A percentile compares a stretch with the other conserved stretches of the same genome.
These are phyloP conservation scores for Nothoprocta pentlandii DNA, from an alignment of 2,113 vertebrate genomes.

Conservation along the genomic window DNA sequence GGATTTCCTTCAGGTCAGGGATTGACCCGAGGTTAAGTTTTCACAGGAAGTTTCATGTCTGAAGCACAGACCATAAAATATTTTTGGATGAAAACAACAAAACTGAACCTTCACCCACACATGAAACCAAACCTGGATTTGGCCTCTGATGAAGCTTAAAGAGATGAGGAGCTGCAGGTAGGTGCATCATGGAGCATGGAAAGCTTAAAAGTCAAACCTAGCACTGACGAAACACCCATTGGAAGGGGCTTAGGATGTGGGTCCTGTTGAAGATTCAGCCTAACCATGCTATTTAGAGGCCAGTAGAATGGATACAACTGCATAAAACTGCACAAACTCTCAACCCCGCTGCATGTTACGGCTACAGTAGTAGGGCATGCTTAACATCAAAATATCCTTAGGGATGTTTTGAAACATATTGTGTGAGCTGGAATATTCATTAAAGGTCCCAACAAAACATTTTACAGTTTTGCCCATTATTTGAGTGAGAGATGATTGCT, in stretches of 20 bases:
- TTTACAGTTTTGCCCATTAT: neutral
- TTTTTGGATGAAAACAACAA: conserved; percentile 41
- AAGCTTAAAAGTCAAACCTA: neutral
- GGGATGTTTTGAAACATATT: neutral
- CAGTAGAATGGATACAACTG: neutral
- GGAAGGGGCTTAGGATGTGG: neutral
- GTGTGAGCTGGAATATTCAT: neutral
- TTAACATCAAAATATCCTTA: neutral
- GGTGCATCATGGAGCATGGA: neutral
- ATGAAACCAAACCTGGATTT: neutral
- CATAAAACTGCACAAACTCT: neutral
- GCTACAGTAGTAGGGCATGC: neutral
- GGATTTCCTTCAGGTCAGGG: conserved; percentile 65
- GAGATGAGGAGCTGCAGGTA: neutral
- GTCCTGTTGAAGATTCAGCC: neutral
- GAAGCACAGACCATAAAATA: neutral
- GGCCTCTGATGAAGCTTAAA: neutral
- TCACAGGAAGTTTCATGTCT: conserved; percentile 47
- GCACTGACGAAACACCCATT: neutral
- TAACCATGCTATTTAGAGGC: neutral
- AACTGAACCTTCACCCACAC: neutral
- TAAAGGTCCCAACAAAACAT: neutral
- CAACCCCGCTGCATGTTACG: neutral
- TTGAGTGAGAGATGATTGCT: neutral
- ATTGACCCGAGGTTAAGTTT: neutral